Conservation (phyloP, 2,113 vertebrate genomes). For the Noctilio leporinus region DNA sequence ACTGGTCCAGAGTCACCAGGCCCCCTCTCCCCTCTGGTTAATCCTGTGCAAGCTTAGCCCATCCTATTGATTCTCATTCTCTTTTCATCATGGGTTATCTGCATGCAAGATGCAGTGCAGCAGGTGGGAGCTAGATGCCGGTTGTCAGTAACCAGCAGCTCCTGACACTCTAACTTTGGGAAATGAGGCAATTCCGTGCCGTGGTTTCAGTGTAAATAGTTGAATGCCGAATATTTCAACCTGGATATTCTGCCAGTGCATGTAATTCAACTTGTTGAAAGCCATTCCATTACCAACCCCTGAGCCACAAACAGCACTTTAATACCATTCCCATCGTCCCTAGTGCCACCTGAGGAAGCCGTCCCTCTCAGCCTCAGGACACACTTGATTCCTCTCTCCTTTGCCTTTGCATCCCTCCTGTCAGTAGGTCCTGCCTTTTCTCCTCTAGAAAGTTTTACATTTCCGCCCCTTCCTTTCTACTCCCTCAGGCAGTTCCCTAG, state of each 20-base stretch:
- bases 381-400: neutral
- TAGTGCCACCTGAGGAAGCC: fast-evolving
- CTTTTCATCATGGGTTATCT: neutral
- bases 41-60: neutral
- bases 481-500: neutral
- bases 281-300: neutral
- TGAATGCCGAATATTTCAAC: neutral
- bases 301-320: neutral
- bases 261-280: neutral
- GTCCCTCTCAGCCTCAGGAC: neutral
- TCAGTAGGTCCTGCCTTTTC: neutral
- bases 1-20: neutral
- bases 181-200: neutral
- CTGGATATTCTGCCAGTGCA: neutral
- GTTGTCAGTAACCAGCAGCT: neutral
- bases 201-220: neutral
- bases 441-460: neutral
- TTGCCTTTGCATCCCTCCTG: neutral
- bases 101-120: neutral
- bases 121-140: neutral
- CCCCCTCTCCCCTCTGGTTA: neutral
- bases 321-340: neutral
- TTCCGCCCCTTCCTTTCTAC: neutral
- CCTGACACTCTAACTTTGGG: neutral
- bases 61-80: neutral